Percentiles rank a stretch among this genome's conserved stretches.
Evolutionary conservation across 2,888 invertebrate species (phyloP).

Genomic region (Aquatica leii): DNA sequence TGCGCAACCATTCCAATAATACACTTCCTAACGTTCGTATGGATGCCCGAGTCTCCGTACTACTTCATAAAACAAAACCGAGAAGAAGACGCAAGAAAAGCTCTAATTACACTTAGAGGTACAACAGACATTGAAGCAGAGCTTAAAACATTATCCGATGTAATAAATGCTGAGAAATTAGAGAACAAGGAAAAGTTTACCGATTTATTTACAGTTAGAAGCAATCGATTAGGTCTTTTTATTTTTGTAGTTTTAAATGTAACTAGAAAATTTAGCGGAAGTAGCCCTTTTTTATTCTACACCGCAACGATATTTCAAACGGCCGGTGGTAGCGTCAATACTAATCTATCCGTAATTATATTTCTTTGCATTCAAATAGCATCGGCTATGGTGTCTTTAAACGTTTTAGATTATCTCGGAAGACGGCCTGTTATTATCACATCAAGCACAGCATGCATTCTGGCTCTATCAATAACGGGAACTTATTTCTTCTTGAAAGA

Average conservation of each 20-base stretch:
- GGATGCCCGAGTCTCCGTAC: slow-evolving; percentile 74
- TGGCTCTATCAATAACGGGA: slow-evolving; percentile 58
- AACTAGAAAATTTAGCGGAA: slow-evolving; percentile 71
- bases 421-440: slow-evolving; percentile 69
- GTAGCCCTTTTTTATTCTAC: slow-evolving; percentile 70
- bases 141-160: slow-evolving; percentile 52
- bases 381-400: slow-evolving; percentile 65
- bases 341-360: slow-evolving; percentile 68
- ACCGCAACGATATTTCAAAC: slow-evolving; percentile 70
- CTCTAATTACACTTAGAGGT: slow-evolving; percentile 69
- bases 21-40: slow-evolving; percentile 66
- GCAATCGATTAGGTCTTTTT: slow-evolving; percentile 69
- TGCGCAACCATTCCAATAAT: slow-evolving; percentile 67
- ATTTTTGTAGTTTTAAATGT: slow-evolving; percentile 68
- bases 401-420: slow-evolving; percentile 71
- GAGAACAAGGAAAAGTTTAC: slow-evolving; percentile 61
- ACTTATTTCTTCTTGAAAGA: slow-evolving; percentile 61
- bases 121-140: slow-evolving; percentile 63
- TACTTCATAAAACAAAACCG: slow-evolving; percentile 59
- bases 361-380: slow-evolving; percentile 67
- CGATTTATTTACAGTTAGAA: slow-evolving; percentile 65
- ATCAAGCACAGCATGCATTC: slow-evolving; percentile 61
- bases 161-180: slow-evolving; percentile 59
- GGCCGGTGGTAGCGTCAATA: slow-evolving; percentile 59
- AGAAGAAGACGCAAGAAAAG: slow-evolving; percentile 61